Evolutionary conservation across 2,888 invertebrate species (phyloP).

Genomic region (Chaetogeoica ovagalla): DNA sequence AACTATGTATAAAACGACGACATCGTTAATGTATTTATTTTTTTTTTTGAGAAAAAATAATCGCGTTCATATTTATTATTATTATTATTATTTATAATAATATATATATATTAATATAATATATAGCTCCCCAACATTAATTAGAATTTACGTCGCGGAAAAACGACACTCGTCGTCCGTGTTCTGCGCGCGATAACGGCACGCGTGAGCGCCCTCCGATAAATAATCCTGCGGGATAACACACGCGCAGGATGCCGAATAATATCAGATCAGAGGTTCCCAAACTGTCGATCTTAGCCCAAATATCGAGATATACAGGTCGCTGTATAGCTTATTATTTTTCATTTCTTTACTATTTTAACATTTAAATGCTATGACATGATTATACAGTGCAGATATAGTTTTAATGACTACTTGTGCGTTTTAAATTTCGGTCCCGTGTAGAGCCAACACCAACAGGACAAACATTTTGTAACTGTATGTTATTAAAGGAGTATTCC

Average conservation of each 20-base stretch:
- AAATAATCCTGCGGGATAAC: background rate
- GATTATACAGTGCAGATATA: no score
- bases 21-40: constrained; percentile 8
- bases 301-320: no score
- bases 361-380: no score
- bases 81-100: background rate
- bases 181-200: constrained; percentile 11
- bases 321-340: no score
- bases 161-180: constrained; percentile 31
- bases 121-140: constrained; percentile 12
- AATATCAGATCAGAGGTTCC: background rate
- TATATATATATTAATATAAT: background rate
- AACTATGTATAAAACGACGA: background rate
- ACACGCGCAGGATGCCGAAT: background rate
- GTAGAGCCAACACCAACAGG: no score
- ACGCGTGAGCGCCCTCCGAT: background rate
- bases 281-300: no score
- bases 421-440: no score
- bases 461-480: no score
- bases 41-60: constrained; percentile 16
- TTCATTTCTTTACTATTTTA: no score
- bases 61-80: background rate
- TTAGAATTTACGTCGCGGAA: constrained; percentile 42
- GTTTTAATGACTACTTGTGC: no score
- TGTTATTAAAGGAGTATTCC: no score